Evolutionary conservation across 92 coral and sea anemone species (phyloP).

Genomic region (Epizoanthus stellaris): DNA sequence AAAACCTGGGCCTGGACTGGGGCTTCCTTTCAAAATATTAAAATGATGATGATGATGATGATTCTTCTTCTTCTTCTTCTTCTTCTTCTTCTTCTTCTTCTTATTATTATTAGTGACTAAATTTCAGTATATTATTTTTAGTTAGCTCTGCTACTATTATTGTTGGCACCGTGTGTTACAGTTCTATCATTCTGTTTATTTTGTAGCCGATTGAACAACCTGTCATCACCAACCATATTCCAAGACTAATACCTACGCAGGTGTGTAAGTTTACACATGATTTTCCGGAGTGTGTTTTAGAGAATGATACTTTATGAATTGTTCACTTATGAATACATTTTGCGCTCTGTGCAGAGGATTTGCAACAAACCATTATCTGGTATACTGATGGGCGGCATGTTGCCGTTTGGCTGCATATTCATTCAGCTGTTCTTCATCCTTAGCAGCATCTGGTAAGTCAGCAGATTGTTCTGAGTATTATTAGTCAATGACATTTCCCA

Average conservation of each 20-base stretch:
- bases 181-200: too few species aligned
- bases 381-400: slow-evolving; percentile 89
- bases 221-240: slow-evolving; percentile 95
- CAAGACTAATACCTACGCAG: slow-evolving; percentile 97
- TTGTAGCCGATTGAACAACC: slow-evolving; percentile 90
- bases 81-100: neutral
- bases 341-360: slow-evolving; percentile 63
- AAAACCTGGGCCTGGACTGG: too few species aligned
- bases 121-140: too few species aligned
- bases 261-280: slow-evolving; percentile 39
- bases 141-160: too few species aligned
- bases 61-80: neutral
- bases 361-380: slow-evolving; percentile 88
- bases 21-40: too few species aligned
- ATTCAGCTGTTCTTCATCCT: slow-evolving; percentile 90
- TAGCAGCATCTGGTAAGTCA: slow-evolving; percentile 90
- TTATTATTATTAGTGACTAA: too few species aligned
- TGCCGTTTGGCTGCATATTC: slow-evolving; percentile 95
- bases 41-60: too few species aligned
- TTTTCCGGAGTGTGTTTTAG: too few species aligned
- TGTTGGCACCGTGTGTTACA: too few species aligned
- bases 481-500: too few species aligned
- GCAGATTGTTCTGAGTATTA: neutral
- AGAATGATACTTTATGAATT: too few species aligned
- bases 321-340: neutral